These are phyloP conservation scores for Microctenopoma steveboyesi DNA, from an alignment of 2,797 vertebrate genomes.

Conservation along the genomic window DNA sequence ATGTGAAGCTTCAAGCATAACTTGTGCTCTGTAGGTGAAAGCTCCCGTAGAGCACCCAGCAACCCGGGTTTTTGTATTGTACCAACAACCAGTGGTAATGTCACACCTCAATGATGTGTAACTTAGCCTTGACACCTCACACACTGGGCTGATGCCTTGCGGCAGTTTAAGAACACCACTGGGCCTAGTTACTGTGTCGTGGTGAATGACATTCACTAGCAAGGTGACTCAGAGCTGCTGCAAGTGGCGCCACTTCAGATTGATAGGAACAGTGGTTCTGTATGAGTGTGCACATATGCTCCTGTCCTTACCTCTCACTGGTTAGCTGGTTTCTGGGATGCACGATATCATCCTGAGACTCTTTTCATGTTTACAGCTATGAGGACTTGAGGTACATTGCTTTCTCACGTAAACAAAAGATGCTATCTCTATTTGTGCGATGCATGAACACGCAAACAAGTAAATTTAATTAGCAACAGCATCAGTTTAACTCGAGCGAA, in stretches of 20 bases:
- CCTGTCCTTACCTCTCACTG: slow-evolving; percentile 20
- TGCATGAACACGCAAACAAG: background rate
- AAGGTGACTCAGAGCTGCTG: slow-evolving; percentile 66
- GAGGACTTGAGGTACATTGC: slow-evolving; percentile 1
- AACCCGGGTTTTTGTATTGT: slow-evolving; percentile 50
- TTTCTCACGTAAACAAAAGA: slow-evolving; percentile 7
- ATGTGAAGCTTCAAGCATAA: slow-evolving; percentile 25
- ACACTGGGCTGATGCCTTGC: slow-evolving; percentile 51
- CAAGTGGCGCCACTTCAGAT: slow-evolving; percentile 51
- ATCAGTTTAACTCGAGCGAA: background rate
- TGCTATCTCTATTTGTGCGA: slow-evolving; percentile 3
- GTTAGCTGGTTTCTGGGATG: slow-evolving; percentile 45
- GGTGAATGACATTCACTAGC: slow-evolving; percentile 52
- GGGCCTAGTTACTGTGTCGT: slow-evolving; percentile 60
- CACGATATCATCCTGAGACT: slow-evolving; percentile 37
- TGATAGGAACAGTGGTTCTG: slow-evolving; percentile 25
- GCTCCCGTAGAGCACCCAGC: slow-evolving; percentile 41
- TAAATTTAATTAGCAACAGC: slow-evolving; percentile 9
- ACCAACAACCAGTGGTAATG: slow-evolving; percentile 53
- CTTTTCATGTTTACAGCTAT: slow-evolving; percentile 14
- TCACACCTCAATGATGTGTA: slow-evolving; percentile 62
- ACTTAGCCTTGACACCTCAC: slow-evolving; percentile 62
- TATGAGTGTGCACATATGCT: slow-evolving; percentile 15
- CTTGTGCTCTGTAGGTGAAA: slow-evolving; percentile 46
- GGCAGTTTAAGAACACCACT: slow-evolving; percentile 52